Percentiles rank a stretch among this genome's conserved stretches.
Evolutionary conservation across 2,888 invertebrate species (phyloP).

Genomic region (Odontothrips loti): DNA sequence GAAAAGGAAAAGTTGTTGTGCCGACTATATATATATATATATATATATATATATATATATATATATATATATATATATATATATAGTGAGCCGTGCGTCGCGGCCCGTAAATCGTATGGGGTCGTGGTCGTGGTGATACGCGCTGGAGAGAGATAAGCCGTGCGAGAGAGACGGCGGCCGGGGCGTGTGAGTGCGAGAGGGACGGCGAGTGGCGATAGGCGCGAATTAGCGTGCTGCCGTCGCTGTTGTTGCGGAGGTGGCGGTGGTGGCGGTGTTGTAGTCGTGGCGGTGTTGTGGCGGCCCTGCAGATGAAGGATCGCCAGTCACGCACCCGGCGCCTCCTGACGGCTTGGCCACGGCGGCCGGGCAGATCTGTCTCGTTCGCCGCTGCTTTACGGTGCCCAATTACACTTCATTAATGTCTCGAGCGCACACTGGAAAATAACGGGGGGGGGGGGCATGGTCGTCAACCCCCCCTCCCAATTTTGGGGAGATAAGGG

Average conservation of each 20-base stretch:
- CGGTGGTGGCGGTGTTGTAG: background rate
- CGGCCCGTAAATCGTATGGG: background rate
- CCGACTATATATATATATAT: too few relatives aligned
- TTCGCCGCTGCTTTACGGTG: background rate
- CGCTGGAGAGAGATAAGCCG: background rate
- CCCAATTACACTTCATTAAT: slow-evolving; percentile 19
- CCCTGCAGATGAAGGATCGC: background rate
- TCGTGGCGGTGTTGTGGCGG: background rate
- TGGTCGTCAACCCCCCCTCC: too few relatives aligned
- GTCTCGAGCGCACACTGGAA: background rate
- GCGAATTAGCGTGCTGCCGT: background rate
- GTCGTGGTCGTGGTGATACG: background rate
- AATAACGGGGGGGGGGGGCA: background rate
- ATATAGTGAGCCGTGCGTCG: too few relatives aligned
- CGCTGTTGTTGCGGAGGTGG: background rate
- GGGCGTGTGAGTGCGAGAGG: background rate
- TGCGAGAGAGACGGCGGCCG: background rate
- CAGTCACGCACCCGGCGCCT: background rate
- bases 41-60: too few relatives aligned
- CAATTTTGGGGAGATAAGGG: too few relatives aligned
- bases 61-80: too few relatives aligned
- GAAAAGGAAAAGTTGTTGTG: too few relatives aligned
- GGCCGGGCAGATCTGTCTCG: background rate
- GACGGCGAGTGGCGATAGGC: too few relatives aligned
- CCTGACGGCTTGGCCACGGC: background rate